Base-by-base conservation (phyloP, 2,888 invertebrate genomes). In the Gandaritis pyraliata region DNA sequence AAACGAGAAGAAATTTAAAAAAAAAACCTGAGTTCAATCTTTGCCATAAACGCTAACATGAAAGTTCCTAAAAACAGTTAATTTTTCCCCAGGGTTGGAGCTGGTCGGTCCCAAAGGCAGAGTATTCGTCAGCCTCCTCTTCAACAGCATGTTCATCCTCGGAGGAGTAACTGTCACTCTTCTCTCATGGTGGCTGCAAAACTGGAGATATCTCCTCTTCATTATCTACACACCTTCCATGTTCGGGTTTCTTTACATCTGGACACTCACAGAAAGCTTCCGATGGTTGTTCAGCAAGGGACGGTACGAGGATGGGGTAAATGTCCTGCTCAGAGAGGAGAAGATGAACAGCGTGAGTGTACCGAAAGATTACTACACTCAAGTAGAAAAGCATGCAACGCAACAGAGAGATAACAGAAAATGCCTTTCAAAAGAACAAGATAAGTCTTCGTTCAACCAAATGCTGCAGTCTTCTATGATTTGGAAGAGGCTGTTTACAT, bases 261-360 rank as follows among this genome's bases (percentile, higher is more conserved):
- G 90, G 88, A 76, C 81, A 7, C 74, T 92, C 0, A 85, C 87
- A 0, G 92, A 92, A 61, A 91, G 91, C 63, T 91, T 91, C 73
- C 75, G 92, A 54, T 92, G 92, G 92, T 77, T 84, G 33, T 88
- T 92, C 46, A 63, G 58, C 41, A 63, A 63, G 16, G 61, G 61
- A 0, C 92, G 94, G 68, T 93, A 94, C 67, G 94, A 95, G 16
- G 94, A 95, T 72, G 96, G 95, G 0, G 90, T 95, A 39, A 86
- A 87, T 4, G 94, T 95, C 0, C 85, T 95, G 1, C 88, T 85
- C 10, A 94, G 89, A 75, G 93, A 95, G 8, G 95, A 96, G 0
- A 93, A 86, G 67, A 87, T 95, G 50, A 96, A 96, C 73, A 93
- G 92, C 3, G 86, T 86, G 0, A 80, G 83, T 13, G 83, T 94